These are phyloP conservation scores for Ascidia mentula DNA, from an alignment of 23 tunicate genomes.

Conservation along the genomic window DNA sequence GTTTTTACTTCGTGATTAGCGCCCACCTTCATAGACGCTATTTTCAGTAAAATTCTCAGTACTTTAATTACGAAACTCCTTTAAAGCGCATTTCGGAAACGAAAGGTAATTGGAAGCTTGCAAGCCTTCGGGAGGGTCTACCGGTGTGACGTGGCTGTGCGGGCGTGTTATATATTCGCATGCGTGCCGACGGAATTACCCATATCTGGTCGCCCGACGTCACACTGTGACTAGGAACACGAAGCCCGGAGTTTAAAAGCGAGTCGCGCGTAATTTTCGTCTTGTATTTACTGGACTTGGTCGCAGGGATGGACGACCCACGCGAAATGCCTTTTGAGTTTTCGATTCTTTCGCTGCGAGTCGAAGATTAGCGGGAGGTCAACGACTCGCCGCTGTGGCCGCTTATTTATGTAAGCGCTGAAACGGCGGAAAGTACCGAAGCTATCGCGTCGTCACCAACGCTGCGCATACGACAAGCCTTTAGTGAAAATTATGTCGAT, in stretches of 20 bases:
- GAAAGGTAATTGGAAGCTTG: no score
- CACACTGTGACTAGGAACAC: background rate
- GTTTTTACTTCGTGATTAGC: no score
- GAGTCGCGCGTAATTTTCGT: background rate
- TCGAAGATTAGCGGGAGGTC: background rate
- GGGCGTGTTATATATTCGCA: background rate
- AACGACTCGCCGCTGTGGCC: background rate
- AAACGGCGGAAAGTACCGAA: slow-evolving; percentile 1
- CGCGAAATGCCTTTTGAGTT: background rate
- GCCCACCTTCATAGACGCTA: no score
- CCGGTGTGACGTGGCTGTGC: background rate
- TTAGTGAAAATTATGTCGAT: no score
- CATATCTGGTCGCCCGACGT: background rate
- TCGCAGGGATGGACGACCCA: background rate
- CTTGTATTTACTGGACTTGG: no score
- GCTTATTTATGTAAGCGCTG: background rate
- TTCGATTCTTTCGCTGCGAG: background rate
- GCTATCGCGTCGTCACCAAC: background rate
- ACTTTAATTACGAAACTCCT: no score
- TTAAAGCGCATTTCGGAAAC: no score
- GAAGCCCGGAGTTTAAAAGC: slow-evolving; percentile 7
- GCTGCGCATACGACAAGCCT: background rate
- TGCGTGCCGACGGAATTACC: background rate
- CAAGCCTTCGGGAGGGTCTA: no score
- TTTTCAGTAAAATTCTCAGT: no score